Evolutionary conservation across 2,888 invertebrate species (phyloP).

Genomic region (Apamea monoglypha): DNA sequence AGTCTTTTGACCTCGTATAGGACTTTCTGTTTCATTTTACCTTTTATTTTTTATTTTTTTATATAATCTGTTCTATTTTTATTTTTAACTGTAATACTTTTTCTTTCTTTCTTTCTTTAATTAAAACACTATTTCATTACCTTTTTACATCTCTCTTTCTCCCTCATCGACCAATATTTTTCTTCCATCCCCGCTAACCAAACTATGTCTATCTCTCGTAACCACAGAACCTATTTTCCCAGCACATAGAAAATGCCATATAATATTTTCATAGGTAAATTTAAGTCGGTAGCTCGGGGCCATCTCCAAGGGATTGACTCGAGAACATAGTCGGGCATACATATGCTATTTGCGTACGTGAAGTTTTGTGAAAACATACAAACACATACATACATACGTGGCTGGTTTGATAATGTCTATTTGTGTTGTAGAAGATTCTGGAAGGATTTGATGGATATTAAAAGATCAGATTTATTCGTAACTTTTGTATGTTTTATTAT

Average conservation of each 20-base stretch:
- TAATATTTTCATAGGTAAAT: conserved; percentile 82
- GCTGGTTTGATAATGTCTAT: conserved; percentile 26
- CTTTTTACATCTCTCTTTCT: no score
- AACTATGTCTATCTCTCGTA: conserved; percentile 1
- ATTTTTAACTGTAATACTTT: no score
- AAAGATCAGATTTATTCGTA: background rate
- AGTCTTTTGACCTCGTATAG: no score
- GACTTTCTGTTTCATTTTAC: no score
- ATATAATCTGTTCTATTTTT: no score
- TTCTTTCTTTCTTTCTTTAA: no score
- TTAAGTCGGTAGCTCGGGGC: conserved; percentile 71
- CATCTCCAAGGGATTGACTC: conserved; percentile 78
- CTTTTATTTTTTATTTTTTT: no score
- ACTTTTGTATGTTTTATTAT: background rate
- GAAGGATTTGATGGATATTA: conserved; percentile 7
- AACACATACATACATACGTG: conserved; percentile 41
- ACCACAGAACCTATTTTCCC: conserved; percentile 42
- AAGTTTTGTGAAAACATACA: conserved; percentile 68
- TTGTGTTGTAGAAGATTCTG: conserved; percentile 13
- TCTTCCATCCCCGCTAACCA: background rate
- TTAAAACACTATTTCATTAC: no score
- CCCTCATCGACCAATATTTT: background rate
- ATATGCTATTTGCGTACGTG: conserved; percentile 78
- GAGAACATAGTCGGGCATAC: conserved; percentile 67
- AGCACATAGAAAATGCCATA: conserved; percentile 52